These are phyloP conservation scores for Synaphobranchus kaupii DNA, from an alignment of 2,797 vertebrate species.

Conservation along the genomic window DNA sequence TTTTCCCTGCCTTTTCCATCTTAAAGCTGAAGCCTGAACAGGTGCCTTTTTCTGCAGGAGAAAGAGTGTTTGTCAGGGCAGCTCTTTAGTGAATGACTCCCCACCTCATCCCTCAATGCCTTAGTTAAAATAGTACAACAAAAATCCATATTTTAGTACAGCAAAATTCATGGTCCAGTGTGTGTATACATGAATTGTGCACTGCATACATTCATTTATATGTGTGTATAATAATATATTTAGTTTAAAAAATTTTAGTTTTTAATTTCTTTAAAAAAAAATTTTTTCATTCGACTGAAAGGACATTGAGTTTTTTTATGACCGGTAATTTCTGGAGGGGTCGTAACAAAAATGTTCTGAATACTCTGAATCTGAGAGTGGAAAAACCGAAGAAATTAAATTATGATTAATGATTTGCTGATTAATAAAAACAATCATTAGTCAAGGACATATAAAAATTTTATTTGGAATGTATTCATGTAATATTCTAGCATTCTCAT, in stretches of 20 bases:
- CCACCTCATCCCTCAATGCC: slow-evolving; percentile 41
- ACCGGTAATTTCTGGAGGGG: neutral
- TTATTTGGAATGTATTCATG: neutral
- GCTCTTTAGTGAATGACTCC: slow-evolving; percentile 50
- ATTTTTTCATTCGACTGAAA: slow-evolving; percentile 22
- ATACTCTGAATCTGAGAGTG: neutral
- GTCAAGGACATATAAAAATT: neutral
- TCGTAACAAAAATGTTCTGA: slow-evolving; percentile 15
- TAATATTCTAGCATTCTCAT: neutral
- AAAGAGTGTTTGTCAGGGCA: slow-evolving; percentile 43
- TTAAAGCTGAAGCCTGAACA: slow-evolving; percentile 34
- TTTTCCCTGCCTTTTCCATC: slow-evolving; percentile 36
- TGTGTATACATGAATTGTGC: neutral
- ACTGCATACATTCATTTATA: neutral
- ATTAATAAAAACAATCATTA: neutral
- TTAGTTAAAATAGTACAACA: slow-evolving; percentile 53
- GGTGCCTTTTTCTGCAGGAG: slow-evolving; percentile 32
- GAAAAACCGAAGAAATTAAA: neutral
- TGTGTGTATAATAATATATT: too few relatives aligned
- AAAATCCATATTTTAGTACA: neutral
- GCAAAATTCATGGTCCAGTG: slow-evolving; percentile 34
- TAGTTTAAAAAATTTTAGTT: too few relatives aligned
- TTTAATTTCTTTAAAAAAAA: slow-evolving; percentile 13
- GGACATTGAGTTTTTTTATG: slow-evolving; percentile 36
- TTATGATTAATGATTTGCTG: neutral